These are phyloP conservation scores for Rugalucina vietnamica DNA, from an alignment of 2,888 invertebrate species.

Conservation along the genomic window DNA sequence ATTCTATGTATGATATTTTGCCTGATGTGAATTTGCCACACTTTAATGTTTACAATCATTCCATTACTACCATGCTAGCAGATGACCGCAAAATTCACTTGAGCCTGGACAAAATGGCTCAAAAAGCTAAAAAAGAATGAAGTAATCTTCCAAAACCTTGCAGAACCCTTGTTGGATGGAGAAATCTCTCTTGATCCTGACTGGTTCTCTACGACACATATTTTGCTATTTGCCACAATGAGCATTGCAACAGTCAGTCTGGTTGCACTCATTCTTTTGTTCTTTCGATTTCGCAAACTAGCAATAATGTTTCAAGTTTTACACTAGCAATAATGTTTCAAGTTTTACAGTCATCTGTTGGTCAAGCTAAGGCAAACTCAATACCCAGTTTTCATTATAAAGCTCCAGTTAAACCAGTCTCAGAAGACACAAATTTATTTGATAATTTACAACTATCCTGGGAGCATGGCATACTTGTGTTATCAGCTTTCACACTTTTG, in stretches of 20 bases:
- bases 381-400: slow-evolving; percentile 29
- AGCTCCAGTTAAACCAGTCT: not conserved
- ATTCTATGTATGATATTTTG: slow-evolving; percentile 23
- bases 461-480: slow-evolving; percentile 24
- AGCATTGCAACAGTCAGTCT: slow-evolving; percentile 7
- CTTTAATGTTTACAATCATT: slow-evolving; percentile 35
- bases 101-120: slow-evolving; percentile 29
- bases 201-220: slow-evolving; percentile 3
- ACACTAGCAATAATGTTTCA: slow-evolving; percentile 11
- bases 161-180: slow-evolving; percentile 28
- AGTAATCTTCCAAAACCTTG: slow-evolving; percentile 25
- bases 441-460: not conserved
- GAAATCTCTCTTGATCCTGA: not conserved
- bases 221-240: slow-evolving; percentile 18
- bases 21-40: slow-evolving; percentile 1
- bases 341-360: slow-evolving; percentile 2
- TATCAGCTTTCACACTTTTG: not conserved
- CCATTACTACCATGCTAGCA: slow-evolving; percentile 22
- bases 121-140: slow-evolving; percentile 20
- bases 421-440: not conserved
- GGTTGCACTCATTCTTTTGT: not conserved
- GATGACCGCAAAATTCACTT: slow-evolving; percentile 25
- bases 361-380: not conserved
- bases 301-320: slow-evolving; percentile 15
- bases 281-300: slow-evolving; percentile 24